These are phyloP conservation scores for Tetranychus truncatus DNA, from an alignment of 2,888 invertebrate species.

Conservation along the genomic window DNA sequence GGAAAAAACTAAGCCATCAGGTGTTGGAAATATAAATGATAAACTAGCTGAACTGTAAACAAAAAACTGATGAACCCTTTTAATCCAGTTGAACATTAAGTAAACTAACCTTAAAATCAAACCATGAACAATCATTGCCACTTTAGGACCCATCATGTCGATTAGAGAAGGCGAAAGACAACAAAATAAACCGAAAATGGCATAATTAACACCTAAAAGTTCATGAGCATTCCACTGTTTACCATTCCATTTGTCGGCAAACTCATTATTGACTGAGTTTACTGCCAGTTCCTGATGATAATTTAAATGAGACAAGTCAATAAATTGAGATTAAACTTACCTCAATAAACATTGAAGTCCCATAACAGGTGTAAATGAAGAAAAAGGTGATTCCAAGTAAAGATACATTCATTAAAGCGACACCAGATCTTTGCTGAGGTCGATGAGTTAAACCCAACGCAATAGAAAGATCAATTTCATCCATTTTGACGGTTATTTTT, in stretches of 20 bases:
- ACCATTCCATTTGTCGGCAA: constrained; percentile 40
- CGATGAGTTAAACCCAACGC: neutral
- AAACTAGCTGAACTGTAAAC: constrained; percentile 61
- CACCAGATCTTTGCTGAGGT: neutral
- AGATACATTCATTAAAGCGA: constrained; percentile 50
- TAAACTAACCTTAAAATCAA: constrained; percentile 50
- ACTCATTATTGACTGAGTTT: neutral
- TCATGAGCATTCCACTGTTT: constrained; percentile 72
- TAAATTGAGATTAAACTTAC: constrained; percentile 37
- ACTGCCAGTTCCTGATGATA: neutral
- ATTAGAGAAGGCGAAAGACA: constrained; percentile 86
- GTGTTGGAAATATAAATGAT: constrained; percentile 63
- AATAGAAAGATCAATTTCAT: neutral
- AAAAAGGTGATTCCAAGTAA: constrained; percentile 80
- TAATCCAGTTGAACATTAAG: neutral
- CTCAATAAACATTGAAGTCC: constrained; percentile 90
- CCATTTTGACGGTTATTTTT: neutral
- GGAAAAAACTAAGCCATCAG: constrained; percentile 61
- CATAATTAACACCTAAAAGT: constrained; percentile 77
- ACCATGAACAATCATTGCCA: constrained; percentile 69
- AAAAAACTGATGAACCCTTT: constrained; percentile 25
- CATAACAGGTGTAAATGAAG: constrained; percentile 92
- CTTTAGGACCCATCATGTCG: constrained; percentile 61
- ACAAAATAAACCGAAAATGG: constrained; percentile 70
- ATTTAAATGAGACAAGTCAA: neutral